These are phyloP conservation scores for Mylabris phalerata DNA, from an alignment of 1,140 invertebrate genomes.

Conservation along the genomic window DNA sequence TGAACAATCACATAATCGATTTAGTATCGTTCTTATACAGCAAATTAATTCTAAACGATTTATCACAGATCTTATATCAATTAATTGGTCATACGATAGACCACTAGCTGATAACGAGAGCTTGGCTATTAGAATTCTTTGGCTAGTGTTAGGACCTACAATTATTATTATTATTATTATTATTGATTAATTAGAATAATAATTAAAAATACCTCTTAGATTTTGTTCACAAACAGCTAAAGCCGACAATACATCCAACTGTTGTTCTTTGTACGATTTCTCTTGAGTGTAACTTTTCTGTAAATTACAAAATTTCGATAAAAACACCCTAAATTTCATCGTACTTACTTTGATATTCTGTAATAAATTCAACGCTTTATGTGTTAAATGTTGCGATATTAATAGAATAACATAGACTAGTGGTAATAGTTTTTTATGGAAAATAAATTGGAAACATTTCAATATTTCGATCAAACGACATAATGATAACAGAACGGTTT, in stretches of 20 bases:
- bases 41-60: slow-evolving; percentile 57
- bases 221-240: slow-evolving; percentile 65
- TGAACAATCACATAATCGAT: slow-evolving; percentile 61
- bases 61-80: slow-evolving; percentile 49
- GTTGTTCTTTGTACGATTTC: slow-evolving; percentile 55
- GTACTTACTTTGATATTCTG: slow-evolving; percentile 49
- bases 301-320: slow-evolving; percentile 17
- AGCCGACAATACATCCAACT: slow-evolving; percentile 62
- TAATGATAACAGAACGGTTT: slow-evolving; percentile 62
- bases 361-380: slow-evolving; percentile 56
- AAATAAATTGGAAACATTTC: slow-evolving; percentile 65
- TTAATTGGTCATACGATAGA: slow-evolving; percentile 48
- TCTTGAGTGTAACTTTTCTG: slow-evolving; percentile 47
- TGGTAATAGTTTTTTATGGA: slow-evolving; percentile 52
- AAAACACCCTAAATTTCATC: slow-evolving; percentile 12
- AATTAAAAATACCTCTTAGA: slow-evolving; percentile 48
- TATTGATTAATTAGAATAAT: not conserved
- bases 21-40: slow-evolving; percentile 53
- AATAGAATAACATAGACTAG: slow-evolving; percentile 56
- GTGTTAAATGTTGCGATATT: slow-evolving; percentile 62
- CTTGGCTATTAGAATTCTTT: slow-evolving; percentile 57
- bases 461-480: slow-evolving; percentile 78
- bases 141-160: slow-evolving; percentile 54
- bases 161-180: slow-evolving; percentile 13
- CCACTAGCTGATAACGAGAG: slow-evolving; percentile 60